Conservation (phyloP, 2,888 invertebrate genomes). For the Eupithecia vulgata region DNA sequence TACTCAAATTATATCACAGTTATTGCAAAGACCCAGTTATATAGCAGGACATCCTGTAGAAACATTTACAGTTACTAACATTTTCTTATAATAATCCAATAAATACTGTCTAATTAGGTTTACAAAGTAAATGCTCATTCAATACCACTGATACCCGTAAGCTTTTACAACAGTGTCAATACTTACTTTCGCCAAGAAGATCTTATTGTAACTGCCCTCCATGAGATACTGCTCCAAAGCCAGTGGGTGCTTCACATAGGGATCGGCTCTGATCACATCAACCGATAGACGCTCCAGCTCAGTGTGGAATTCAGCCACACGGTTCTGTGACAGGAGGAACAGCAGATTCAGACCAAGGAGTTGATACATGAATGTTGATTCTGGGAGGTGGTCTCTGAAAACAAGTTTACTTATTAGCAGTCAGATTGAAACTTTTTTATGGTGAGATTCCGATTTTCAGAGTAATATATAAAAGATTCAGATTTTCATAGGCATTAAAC, state of each 20-base stretch:
- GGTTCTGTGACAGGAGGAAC: constrained; percentile 96
- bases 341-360: constrained; percentile 96
- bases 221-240: constrained; percentile 99
- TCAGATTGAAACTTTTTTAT: background rate
- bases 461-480: background rate
- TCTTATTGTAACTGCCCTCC: constrained; percentile 99
- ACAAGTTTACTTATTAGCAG: background rate
- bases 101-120: background rate
- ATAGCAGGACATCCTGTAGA: too few species aligned
- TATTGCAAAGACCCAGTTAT: too few species aligned
- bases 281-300: constrained; percentile 96
- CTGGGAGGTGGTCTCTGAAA: constrained; percentile 88
- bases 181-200: constrained; percentile 92
- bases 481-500: background rate
- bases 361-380: constrained; percentile 97
- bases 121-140: background rate
- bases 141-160: background rate
- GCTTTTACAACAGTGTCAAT: background rate
- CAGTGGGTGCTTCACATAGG: constrained; percentile 97
- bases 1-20: background rate
- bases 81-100: too few species aligned
- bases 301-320: constrained; percentile 99
- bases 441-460: background rate
- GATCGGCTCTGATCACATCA: constrained; percentile 95
- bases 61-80: too few species aligned